Evolutionary conservation across 1,140 invertebrate species (phyloP).

Genomic region (Ceratoteleas bidentatus): DNA sequence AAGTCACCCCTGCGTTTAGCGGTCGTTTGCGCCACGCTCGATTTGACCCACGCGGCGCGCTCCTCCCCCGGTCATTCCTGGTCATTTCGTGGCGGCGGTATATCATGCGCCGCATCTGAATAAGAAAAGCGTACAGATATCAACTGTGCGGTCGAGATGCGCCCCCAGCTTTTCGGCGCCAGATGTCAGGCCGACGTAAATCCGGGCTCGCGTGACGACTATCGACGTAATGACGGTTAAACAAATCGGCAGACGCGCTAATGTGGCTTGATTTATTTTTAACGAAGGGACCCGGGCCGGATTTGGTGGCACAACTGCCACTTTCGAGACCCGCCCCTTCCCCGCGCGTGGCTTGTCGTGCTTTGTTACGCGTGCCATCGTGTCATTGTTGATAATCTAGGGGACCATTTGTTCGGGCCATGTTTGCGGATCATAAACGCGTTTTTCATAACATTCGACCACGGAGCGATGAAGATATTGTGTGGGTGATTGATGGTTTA

Average conservation of each 20-base stretch:
- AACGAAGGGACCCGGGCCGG: constrained; percentile 12
- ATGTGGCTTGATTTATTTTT: constrained; percentile 54
- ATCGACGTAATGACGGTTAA: constrained; percentile 41
- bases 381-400: constrained; percentile 9
- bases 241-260: constrained; percentile 48
- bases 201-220: not conserved
- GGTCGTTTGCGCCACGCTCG: no score
- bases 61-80: constrained; percentile 32
- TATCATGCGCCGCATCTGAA: constrained; percentile 50
- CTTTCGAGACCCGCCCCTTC: not conserved
- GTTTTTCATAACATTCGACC: constrained; percentile 15
- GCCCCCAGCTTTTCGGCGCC: constrained; percentile 8
- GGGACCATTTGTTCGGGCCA: constrained; percentile 4
- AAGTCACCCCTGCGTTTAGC: no score
- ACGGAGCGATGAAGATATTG: not conserved
- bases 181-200: constrained; percentile 5
- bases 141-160: constrained; percentile 36
- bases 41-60: no score
- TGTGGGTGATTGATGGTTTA: no score
- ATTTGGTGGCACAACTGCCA: constrained; percentile 5
- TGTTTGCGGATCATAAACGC: constrained; percentile 16
- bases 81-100: constrained; percentile 35
- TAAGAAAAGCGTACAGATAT: constrained; percentile 50
- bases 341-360: no score
- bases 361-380: no score